phyloP scores from a whole-genome alignment of 2,113 vertebrate genomes.

The Heterotis niloticus region DNA sequence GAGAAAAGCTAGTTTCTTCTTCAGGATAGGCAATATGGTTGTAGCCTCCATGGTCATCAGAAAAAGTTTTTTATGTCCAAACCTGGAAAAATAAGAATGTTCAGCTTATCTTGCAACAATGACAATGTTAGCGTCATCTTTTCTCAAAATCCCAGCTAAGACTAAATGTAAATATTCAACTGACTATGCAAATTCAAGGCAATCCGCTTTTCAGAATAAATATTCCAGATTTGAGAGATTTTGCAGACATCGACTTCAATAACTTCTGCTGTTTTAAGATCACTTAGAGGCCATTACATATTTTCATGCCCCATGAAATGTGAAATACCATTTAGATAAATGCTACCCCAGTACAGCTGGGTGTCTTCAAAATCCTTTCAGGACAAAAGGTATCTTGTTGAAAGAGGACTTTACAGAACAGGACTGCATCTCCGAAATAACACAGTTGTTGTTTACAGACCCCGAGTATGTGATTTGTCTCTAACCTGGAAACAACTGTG shows the following conservation, averaged over 20 bases:
- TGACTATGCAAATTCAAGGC: too few relatives aligned
- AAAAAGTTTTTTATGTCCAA: slow-evolving; percentile 14
- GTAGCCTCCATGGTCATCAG: slow-evolving; percentile 80
- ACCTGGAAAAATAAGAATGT: background rate
- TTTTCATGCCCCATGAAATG: too few relatives aligned
- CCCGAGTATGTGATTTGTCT: background rate
- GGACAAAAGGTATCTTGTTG: background rate
- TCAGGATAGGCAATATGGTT: slow-evolving; percentile 83
- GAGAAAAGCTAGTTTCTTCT: slow-evolving; percentile 94
- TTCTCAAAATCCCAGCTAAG: too few relatives aligned
- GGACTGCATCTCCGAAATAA: background rate
- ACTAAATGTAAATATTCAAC: background rate
- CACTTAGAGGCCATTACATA: too few relatives aligned
- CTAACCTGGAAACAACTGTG: slow-evolving; percentile 13
- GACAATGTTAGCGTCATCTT: too few relatives aligned
- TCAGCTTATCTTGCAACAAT: too few relatives aligned
- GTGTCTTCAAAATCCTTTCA: background rate
- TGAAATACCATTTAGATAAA: background rate
- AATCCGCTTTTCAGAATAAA: too few relatives aligned
- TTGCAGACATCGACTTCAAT: too few relatives aligned
- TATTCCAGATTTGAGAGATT: too few relatives aligned
- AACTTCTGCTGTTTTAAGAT: too few relatives aligned
- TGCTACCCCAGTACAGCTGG: background rate
- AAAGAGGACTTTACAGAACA: too few relatives aligned
- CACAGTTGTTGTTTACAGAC: background rate